Conservation (phyloP, 1,140 invertebrate genomes). For the Drosophila varians region DNA sequence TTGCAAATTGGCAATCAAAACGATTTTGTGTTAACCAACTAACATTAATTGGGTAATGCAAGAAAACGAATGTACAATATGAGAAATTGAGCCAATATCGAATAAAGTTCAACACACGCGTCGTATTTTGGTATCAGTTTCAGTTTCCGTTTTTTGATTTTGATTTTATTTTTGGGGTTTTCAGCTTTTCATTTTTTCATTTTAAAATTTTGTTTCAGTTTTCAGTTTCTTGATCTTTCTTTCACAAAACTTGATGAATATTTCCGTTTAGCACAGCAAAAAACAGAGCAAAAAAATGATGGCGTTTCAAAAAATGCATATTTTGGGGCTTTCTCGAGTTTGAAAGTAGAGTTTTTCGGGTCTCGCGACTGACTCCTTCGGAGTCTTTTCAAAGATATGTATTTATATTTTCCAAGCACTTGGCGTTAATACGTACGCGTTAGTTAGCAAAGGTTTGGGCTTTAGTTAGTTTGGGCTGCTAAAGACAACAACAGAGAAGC, state of each 20-base stretch:
- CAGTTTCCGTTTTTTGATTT: conserved; percentile 3
- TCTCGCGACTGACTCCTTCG: conserved; percentile 5
- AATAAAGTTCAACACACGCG: conserved; percentile 60
- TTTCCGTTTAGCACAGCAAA: conserved; percentile 18
- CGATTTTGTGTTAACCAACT: conserved; percentile 42
- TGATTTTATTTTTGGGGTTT: conserved; percentile 8
- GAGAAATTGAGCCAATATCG: conserved; percentile 28
- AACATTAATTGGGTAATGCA: conserved; percentile 41
- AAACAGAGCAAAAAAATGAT: conserved; percentile 36
- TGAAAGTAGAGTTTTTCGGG: background rate
- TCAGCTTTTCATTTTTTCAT: conserved; percentile 1
- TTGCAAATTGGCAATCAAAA: conserved; percentile 51
- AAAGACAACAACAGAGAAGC: conserved; percentile 10
- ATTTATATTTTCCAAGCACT: conserved; percentile 12
- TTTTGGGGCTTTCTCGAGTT: background rate
- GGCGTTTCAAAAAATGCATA: background rate
- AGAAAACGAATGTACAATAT: conserved; percentile 35
- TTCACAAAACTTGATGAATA: conserved; percentile 6
- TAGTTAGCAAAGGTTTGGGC: conserved; percentile 17
- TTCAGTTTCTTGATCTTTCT: background rate
- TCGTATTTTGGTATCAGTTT: conserved; percentile 5
- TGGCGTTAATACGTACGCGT: conserved; percentile 34
- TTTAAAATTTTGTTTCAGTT: too few species aligned
- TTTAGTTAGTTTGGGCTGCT: background rate
- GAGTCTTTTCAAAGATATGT: background rate